A percentile compares a stretch with the other conserved stretches of the same genome.
phyloP scores from a whole-genome alignment of 2,888 invertebrate genomes.

The Dioctria linearis region DNA sequence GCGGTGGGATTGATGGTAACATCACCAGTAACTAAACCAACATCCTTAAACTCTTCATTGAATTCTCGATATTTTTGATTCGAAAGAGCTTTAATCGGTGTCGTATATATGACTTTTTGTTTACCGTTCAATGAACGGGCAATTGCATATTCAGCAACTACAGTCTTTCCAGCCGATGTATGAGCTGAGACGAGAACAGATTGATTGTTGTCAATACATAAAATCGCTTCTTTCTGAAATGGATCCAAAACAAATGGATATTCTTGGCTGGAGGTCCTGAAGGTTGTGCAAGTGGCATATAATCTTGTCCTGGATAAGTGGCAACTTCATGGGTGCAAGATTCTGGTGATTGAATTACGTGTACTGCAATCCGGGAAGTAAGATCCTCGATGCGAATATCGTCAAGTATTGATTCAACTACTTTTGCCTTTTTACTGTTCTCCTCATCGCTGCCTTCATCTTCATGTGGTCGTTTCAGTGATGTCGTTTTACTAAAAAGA shows the following conservation, averaged over 20 bases:
- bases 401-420: constrained; percentile 66
- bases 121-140: constrained; percentile 94
- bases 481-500: neutral
- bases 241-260: constrained; percentile 97
- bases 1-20: constrained; percentile 99
- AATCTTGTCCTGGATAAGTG: constrained; percentile 89
- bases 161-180: constrained; percentile 99
- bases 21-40: constrained; percentile 98
- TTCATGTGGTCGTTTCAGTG: constrained; percentile 58
- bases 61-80: constrained; percentile 99
- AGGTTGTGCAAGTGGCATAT: constrained; percentile 75
- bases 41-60: constrained; percentile 97
- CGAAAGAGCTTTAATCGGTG: constrained; percentile 98
- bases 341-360: constrained; percentile 90
- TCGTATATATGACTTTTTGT: constrained; percentile 99
- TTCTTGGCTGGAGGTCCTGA: constrained; percentile 86
- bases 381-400: constrained; percentile 80
- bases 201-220: constrained; percentile 97
- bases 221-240: constrained; percentile 96
- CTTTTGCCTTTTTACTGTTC: constrained; percentile 61
- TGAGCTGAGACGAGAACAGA: constrained; percentile 99
- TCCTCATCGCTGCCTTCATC: constrained; percentile 58
- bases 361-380: constrained; percentile 86
- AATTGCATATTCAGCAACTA: constrained; percentile 98
- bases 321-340: constrained; percentile 98